Conservation (phyloP, 2,797 vertebrate genomes). For the Microcaecilia unicolor region DNA sequence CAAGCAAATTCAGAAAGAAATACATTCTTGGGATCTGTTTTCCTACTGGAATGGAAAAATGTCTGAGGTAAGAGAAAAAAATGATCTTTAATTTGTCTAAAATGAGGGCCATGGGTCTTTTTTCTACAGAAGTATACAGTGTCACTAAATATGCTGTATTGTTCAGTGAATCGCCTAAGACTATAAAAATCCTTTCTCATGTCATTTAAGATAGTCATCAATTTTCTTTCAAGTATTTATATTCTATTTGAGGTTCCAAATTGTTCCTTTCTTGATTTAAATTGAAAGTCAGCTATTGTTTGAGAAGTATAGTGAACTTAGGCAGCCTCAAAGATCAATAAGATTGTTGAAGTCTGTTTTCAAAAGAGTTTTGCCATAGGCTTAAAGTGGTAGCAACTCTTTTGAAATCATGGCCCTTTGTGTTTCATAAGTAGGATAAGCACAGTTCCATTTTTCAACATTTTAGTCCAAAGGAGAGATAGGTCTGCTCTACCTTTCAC, state of each 20-base stretch:
- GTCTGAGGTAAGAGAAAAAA: too few species aligned
- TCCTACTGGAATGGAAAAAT: background rate
- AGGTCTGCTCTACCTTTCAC: too few species aligned
- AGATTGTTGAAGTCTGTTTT: background rate
- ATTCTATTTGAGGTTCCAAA: background rate
- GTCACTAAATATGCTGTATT: background rate
- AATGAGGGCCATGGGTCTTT: background rate
- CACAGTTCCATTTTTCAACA: too few species aligned
- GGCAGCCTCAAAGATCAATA: background rate
- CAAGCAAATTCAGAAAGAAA: background rate
- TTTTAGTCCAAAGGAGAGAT: too few species aligned
- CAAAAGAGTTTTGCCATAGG: too few species aligned
- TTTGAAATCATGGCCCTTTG: too few species aligned
- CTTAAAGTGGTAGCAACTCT: too few species aligned
- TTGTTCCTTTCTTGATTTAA: background rate
- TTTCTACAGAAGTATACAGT: background rate
- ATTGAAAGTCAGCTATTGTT: slow-evolving; percentile 2
- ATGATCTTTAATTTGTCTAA: background rate
- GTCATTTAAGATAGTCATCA: background rate
- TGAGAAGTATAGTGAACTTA: slow-evolving; percentile 1
- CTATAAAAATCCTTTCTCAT: background rate
- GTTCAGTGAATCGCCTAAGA: background rate
- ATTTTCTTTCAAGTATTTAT: background rate
- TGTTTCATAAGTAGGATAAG: too few species aligned
- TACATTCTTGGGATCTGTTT: background rate